These are phyloP conservation scores for Acholoe squamosa DNA, from an alignment of 2,888 invertebrate genomes.

Conservation along the genomic window DNA sequence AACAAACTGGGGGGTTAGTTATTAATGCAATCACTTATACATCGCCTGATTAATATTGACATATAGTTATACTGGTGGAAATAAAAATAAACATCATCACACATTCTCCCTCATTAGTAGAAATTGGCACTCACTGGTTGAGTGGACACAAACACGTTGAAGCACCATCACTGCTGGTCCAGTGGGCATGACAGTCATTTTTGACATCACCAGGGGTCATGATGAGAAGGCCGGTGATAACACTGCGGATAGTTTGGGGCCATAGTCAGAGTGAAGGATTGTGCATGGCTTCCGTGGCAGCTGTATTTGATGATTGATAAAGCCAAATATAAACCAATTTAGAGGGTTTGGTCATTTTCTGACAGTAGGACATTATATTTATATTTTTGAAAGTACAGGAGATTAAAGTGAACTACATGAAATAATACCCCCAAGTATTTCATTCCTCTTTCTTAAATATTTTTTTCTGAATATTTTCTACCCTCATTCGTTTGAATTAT, in stretches of 20 bases:
- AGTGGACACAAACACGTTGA: conserved; percentile 32
- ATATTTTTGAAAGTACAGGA: no score
- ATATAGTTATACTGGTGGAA: neutral
- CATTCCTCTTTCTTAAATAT: no score
- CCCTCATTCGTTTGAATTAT: no score
- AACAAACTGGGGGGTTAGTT: no score
- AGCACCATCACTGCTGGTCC: neutral
- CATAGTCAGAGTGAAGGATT: neutral
- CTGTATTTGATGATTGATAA: conserved; percentile 43
- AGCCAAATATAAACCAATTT: no score
- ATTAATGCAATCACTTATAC: no score
- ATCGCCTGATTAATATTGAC: neutral
- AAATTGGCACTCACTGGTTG: conserved; percentile 16
- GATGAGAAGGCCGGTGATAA: neutral
- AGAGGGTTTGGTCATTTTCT: no score
- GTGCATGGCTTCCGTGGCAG: neutral
- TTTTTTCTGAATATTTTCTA: no score
- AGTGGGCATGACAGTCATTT: neutral
- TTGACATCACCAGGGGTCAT: neutral
- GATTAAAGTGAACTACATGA: no score
- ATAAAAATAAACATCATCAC: neutral
- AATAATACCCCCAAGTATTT: no score
- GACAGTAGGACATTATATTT: no score
- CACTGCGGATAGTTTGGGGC: neutral
- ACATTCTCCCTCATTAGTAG: neutral